Base-by-base conservation (phyloP, 2,113 vertebrate species). In the Scomber colias region DNA sequence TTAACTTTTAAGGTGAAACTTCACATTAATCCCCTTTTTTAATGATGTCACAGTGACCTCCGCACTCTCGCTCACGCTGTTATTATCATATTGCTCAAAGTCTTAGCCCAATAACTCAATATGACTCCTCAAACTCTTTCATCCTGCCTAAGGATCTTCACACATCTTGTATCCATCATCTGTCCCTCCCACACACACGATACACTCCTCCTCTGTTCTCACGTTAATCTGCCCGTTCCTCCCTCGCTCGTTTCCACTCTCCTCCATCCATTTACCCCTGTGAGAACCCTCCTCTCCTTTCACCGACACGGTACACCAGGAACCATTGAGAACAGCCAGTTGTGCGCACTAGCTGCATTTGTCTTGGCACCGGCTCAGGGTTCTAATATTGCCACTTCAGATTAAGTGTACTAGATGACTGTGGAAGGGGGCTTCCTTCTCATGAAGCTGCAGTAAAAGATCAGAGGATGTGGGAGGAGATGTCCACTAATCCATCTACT, bases 91-190 rank as follows among this genome's bases (percentile, higher is more conserved):
- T 83, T 64, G 72, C 86, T 83, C 77, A 82, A 79, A 79, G 82
- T 79, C 77, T 86, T 13, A 44, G 49, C 71, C 79, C 77, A 78
- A 83, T 79, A 91, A 82, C 77, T 91, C 90, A 85, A 72, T 75
- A 64, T 62, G 81, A 88, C 86, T 91, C 75, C 65, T 79, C 69
- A 7, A 85, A 77, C 59, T 64, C 88, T 91, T 93, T 92, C 82
- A 91, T 91, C 84, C 64, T 71, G 75, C 61, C 46, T 31, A 4
- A 82, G 78, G 83, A 87, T 81, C 88, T 91, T 89, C 86, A 90
- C 88, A 92, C 92, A 93, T 93, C 93, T 93, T 93, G 89, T 64
- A 89, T 91, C 88, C 85, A 90, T 93, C 89, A 90, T 85, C 35
- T 51, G 77, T 86, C 78, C 85, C 87, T 92, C 92, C 92, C 85